These are phyloP conservation scores for Gila orcuttii DNA, from an alignment of 2,113 vertebrate species.

Conservation along the genomic window DNA sequence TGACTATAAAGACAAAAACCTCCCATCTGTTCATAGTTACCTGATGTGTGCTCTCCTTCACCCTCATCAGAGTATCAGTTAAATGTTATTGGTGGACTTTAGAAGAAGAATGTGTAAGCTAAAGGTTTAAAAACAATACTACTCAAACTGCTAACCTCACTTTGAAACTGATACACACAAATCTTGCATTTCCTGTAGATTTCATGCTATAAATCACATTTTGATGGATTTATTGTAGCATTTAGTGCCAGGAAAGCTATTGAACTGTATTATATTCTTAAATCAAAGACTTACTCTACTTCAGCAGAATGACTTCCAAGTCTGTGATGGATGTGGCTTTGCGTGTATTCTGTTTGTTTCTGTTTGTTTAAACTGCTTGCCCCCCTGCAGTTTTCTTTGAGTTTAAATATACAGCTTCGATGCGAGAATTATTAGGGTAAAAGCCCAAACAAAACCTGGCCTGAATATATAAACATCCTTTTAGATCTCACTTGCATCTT, in stretches of 20 bases:
- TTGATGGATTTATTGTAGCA: slow-evolving; percentile 35
- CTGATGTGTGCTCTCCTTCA: not conserved
- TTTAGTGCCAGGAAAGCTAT: slow-evolving; percentile 26
- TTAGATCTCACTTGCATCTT: not conserved
- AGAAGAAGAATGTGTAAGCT: not conserved
- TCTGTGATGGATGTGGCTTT: slow-evolving; percentile 35
- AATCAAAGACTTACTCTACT: slow-evolving; percentile 42
- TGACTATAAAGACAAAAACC: not conserved
- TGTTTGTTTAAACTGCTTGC: slow-evolving; percentile 21
- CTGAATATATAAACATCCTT: not conserved
- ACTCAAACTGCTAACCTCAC: not conserved
- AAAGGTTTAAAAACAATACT: not conserved
- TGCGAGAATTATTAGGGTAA: not conserved
- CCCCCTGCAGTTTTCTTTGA: not conserved
- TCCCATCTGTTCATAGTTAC: not conserved
- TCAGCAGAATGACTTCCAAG: slow-evolving; percentile 7
- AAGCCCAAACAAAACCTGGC: not conserved
- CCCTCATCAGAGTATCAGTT: not conserved
- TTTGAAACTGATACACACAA: not conserved
- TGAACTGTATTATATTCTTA: slow-evolving; percentile 32
- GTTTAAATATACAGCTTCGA: not conserved
- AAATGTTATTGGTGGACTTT: not conserved
- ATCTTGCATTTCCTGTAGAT: not conserved
- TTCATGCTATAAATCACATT: slow-evolving; percentile 35
- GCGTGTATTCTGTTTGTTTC: slow-evolving; percentile 36